Evolutionary conservation across 2,888 invertebrate genomes (phyloP), one percentile per base, ranked within the genome.

Genomic region (Sminthurinus aureus): DNA sequence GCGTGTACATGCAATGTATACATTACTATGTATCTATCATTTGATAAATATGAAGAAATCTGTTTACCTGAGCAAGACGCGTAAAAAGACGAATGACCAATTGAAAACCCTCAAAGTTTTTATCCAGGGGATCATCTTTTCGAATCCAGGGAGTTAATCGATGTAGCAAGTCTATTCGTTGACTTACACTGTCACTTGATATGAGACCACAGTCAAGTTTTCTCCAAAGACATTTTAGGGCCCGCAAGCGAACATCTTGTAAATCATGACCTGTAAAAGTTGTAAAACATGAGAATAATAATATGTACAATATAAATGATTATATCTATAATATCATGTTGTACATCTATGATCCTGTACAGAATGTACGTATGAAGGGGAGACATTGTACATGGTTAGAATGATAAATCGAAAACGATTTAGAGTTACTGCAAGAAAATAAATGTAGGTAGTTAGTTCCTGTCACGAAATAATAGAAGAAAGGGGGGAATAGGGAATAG

Each of bases 241-340:
- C 88, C 77, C 88, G 83, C 13, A 87, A 74, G 18, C 88, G 86
- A 1, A 88, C 86, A 77, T 87, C 86, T 71, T 82, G 76, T 12
- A 88, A 67, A n/a, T 87, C 87, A 81, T 88, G 88, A 83, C 86
- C 88, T 88, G 51, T n/a, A n/a, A n/a, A n/a, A n/a, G n/a, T n/a
- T n/a, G n/a, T n/a, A n/a, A n/a, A n/a, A n/a, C n/a, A n/a, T n/a
- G n/a, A n/a, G n/a, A n/a, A n/a, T n/a, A n/a, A n/a, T n/a, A n/a
- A n/a, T n/a, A n/a, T n/a, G n/a, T n/a, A n/a, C n/a, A n/a, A n/a
- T n/a, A n/a, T n/a, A n/a, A n/a, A 15, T 64, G 15, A 64, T 15
- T 15, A 64, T 64, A 15, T 64, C n/a, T n/a, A n/a, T n/a, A n/a
- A n/a, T n/a, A n/a, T n/a, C n/a, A n/a, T n/a, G n/a, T n/a, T n/a